phyloP scores from a whole-genome alignment of 2,113 vertebrate genomes.

The Oncorhynchus nerka region DNA sequence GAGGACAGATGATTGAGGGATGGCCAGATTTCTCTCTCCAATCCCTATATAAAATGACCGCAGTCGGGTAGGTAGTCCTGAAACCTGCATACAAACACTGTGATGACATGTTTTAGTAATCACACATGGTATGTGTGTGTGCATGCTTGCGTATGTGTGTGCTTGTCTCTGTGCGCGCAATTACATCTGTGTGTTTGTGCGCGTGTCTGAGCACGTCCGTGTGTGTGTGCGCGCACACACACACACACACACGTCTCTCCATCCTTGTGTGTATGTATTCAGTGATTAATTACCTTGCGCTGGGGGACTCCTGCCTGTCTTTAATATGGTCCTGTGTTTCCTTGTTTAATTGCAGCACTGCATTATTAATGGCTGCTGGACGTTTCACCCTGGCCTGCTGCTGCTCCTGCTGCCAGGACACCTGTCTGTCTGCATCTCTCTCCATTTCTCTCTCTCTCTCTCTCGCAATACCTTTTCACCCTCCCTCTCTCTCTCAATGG shows the following conservation, averaged over 20 bases:
- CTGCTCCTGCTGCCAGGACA: background rate
- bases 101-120: no score
- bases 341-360: constrained; percentile 51
- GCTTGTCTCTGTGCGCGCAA: background rate
- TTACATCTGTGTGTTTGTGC: constrained; percentile 4
- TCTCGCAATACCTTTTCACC: background rate
- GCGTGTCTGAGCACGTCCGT: constrained; percentile 15
- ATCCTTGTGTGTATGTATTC: constrained; percentile 9
- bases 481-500: background rate
- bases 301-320: constrained; percentile 45
- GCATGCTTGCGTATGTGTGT: background rate
- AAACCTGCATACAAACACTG: background rate
- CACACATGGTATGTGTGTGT: background rate
- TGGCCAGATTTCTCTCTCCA: background rate
- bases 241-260: no score
- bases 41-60: background rate
- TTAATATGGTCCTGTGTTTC: constrained; percentile 36
- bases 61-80: background rate
- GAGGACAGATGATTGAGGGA: background rate
- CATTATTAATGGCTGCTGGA: constrained; percentile 52
- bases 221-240: constrained; percentile 16
- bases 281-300: constrained; percentile 55
- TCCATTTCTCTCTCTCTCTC: background rate
- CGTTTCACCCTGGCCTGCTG: constrained; percentile 26
- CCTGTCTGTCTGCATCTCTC: background rate